phyloP scores from a whole-genome alignment of 2,113 vertebrate genomes.

The Lathamus discolor region DNA sequence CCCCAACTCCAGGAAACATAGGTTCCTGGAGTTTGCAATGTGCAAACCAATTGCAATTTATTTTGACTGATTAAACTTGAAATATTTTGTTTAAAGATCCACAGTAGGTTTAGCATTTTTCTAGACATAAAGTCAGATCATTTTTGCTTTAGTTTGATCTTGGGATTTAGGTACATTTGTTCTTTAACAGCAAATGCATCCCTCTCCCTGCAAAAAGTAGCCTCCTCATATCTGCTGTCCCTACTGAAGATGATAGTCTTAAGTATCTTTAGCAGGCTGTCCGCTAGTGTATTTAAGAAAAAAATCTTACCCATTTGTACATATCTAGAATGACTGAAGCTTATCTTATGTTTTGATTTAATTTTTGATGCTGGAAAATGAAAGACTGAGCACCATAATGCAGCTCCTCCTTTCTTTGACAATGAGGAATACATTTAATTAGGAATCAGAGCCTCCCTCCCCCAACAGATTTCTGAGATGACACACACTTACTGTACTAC shows the following conservation, averaged over 20 bases:
- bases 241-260: neutral
- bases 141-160: neutral
- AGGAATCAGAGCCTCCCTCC: neutral
- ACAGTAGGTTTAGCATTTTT: neutral
- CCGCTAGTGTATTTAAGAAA: neutral
- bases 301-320: neutral
- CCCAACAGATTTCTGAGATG: neutral
- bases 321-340: neutral
- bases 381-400: neutral
- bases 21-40: neutral
- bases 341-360: neutral
- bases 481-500: neutral
- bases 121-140: neutral
- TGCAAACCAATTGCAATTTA: neutral
- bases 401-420: neutral
- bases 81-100: neutral
- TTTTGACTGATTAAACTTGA: neutral
- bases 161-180: neutral
- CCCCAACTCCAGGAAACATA: neutral
- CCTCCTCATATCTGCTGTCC: neutral
- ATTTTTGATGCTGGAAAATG: neutral
- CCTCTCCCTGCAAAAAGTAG: neutral
- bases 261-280: neutral
- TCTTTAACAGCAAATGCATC: neutral
- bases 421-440: neutral